Evolutionary conservation across 2,797 vertebrate species (phyloP), one percentile per base, ranked within the genome.

Genomic region (Myotis daubentonii): DNA sequence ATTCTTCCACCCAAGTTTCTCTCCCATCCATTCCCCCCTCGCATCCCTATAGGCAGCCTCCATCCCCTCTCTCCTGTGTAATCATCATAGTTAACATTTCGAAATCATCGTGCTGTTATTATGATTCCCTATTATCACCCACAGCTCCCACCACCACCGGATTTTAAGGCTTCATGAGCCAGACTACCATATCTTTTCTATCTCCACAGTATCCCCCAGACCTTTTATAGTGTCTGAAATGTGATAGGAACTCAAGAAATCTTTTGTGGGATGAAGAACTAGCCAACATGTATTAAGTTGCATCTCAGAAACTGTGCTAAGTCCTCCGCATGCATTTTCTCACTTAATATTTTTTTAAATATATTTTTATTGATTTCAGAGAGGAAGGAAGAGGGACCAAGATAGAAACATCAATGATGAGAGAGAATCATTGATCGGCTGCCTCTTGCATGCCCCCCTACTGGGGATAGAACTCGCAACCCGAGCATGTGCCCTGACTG

Each of bases 31-130:
- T 22, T 10, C 70, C 82, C 55, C 75, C 57, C 30, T 81, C 19
- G 0, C 36, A 6, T 47, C 72, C 51, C 47, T n/a, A 22, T 11
- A 65, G 83, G 87, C 91, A 86, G 23, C 51, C 47, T 84, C 55
- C 13, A 4, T n/a, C 47, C 23, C 79, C 44, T 83, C 36, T 13
- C 60, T 44, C 68, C 38, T 11, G 28, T 13, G 53, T 65, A 28
- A 62, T 47, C 82, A 49, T n/a, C 72, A 49, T 13, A 57, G 28
- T 36, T 87, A 85, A 62, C 89, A 33, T 86, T 75, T 93, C 94
- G 75, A 88, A 79, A 78, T 80, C 79, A 76, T 68, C 15, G 1
- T 72, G 78, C 47, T 41, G 55, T 75, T 36, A 41, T 96, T 90
- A 44, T 84, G 89, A 23, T 55, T 90, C 71, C 79, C 89, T 20